Evolutionary conservation across 2,113 vertebrate species (phyloP).

Genomic region (Barbus barbus): DNA sequence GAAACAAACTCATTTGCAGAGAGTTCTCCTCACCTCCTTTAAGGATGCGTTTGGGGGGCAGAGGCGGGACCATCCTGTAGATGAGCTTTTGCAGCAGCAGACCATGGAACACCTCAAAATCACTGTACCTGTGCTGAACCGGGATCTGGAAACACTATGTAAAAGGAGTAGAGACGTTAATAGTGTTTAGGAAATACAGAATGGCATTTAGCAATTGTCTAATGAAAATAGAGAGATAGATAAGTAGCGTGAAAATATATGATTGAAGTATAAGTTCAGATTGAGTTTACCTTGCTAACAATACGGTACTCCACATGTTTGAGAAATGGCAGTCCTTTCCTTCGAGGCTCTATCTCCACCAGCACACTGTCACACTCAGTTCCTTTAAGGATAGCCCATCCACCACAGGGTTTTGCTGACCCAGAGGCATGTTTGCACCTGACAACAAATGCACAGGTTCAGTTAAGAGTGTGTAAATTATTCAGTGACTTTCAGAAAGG

Average conservation of each 20-base stretch:
- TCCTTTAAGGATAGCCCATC: slow-evolving; percentile 24
- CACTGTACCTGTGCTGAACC: slow-evolving; percentile 89
- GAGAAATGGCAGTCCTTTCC: slow-evolving; percentile 91
- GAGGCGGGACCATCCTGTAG: slow-evolving; percentile 89
- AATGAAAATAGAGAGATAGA: too few species aligned
- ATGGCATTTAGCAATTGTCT: too few species aligned
- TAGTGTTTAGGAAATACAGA: too few species aligned
- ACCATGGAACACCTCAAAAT: slow-evolving; percentile 96
- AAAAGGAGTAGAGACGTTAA: neutral
- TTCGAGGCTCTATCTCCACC: slow-evolving; percentile 93
- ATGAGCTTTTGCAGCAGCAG: slow-evolving; percentile 90
- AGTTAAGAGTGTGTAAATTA: neutral
- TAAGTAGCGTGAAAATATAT: too few species aligned
- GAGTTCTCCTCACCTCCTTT: slow-evolving; percentile 81
- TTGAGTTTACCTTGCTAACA: slow-evolving; percentile 84
- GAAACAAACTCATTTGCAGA: neutral
- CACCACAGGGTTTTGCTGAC: neutral
- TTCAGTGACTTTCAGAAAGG: neutral
- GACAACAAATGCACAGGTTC: neutral
- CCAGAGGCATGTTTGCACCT: slow-evolving; percentile 26
- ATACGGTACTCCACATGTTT: slow-evolving; percentile 98
- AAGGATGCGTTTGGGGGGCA: slow-evolving; percentile 93
- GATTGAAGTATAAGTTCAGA: neutral
- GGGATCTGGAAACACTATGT: slow-evolving; percentile 85
- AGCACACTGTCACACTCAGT: slow-evolving; percentile 20